Conservation (phyloP, 2,797 vertebrate species). For the Sebastolobus altivelis region DNA sequence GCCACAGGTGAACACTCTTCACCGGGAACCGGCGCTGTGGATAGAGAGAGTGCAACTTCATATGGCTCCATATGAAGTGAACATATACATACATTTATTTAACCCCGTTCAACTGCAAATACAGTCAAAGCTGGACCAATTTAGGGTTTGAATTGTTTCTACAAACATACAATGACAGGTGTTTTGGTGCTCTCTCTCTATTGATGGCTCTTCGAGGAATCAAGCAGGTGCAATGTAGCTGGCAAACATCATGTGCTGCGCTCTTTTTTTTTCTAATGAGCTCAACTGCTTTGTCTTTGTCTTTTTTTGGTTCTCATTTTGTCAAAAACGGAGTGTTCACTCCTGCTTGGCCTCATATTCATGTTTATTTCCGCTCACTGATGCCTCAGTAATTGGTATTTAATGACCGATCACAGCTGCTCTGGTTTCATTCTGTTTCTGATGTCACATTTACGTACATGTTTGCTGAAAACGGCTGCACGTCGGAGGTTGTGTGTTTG, state of each 20-base stretch:
- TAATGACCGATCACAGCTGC: background rate
- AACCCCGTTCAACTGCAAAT: background rate
- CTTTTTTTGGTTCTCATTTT: slow-evolving; percentile 21
- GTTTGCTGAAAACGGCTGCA: slow-evolving; percentile 33
- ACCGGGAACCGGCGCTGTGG: slow-evolving; percentile 56
- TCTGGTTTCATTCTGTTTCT: slow-evolving; percentile 12
- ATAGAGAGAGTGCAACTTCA: slow-evolving; percentile 67
- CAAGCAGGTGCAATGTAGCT: slow-evolving; percentile 90
- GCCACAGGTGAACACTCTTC: slow-evolving; percentile 90
- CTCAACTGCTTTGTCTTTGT: slow-evolving; percentile 23
- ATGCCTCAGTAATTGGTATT: slow-evolving; percentile 12
- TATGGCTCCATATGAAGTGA: background rate
- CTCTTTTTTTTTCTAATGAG: slow-evolving; percentile 47
- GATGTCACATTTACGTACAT: slow-evolving; percentile 2
- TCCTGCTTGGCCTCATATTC: slow-evolving; percentile 45
- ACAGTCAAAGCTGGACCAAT: background rate
- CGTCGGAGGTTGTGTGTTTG: slow-evolving; percentile 16
- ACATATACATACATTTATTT: background rate
- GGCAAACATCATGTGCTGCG: slow-evolving; percentile 90
- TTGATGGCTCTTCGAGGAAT: slow-evolving; percentile 63
- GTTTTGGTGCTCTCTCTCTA: slow-evolving; percentile 69
- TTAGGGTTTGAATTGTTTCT: background rate
- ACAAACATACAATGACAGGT: background rate
- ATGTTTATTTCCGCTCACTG: slow-evolving; percentile 42
- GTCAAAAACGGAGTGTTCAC: slow-evolving; percentile 21